These are phyloP conservation scores for Lepus europaeus DNA, from an alignment of 2,113 vertebrate species.

Conservation along the genomic window DNA sequence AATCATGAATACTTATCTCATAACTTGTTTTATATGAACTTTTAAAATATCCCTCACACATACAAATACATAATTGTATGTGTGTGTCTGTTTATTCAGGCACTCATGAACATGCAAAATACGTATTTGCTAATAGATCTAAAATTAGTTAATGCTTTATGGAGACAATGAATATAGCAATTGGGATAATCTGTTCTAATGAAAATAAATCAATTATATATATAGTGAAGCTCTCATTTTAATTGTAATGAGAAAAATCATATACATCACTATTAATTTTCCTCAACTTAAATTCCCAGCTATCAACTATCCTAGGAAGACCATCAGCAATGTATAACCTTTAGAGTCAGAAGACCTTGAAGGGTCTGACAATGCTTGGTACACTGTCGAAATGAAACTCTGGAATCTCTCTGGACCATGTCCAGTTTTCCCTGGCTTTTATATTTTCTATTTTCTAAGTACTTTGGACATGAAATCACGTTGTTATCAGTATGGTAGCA, in stretches of 20 bases:
- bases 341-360: not conserved
- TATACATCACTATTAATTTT: not conserved
- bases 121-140: not conserved
- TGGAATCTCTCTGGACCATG: not conserved
- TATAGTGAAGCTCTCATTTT: not conserved
- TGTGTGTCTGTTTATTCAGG: not conserved
- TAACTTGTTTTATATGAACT: not conserved
- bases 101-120: not conserved
- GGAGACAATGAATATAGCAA: not conserved
- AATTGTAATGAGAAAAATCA: not conserved
- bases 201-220: not conserved
- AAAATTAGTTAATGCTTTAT: not conserved
- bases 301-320: not conserved
- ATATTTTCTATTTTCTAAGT: conserved; percentile 30
- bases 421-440: not conserved
- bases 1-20: too few relatives aligned
- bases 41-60: not conserved
- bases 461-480: conserved; percentile 12
- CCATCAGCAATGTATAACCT: not conserved
- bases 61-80: not conserved
- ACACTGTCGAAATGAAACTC: not conserved
- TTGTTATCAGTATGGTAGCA: not conserved
- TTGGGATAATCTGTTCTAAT: not conserved
- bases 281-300: not conserved
- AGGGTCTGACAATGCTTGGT: not conserved